These are phyloP conservation scores for Argyra leucocephala DNA, from an alignment of 2,888 invertebrate genomes.

Conservation along the genomic window DNA sequence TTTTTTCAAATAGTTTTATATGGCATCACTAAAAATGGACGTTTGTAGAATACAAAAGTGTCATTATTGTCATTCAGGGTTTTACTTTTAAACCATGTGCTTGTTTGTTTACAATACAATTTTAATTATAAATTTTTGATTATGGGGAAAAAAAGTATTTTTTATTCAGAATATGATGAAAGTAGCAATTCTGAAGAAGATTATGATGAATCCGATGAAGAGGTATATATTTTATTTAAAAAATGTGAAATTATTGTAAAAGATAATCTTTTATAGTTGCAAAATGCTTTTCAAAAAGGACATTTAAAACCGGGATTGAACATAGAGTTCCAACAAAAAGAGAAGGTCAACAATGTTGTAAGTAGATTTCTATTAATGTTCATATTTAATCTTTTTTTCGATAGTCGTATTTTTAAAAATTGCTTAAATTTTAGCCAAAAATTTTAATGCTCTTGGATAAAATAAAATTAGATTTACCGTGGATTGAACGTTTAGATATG, in stretches of 20 bases:
- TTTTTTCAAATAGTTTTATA: no score
- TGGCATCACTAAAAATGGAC: no score
- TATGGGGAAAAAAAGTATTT: neutral
- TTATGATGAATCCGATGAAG: conserved; percentile 38
- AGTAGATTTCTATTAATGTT: conserved; percentile 34
- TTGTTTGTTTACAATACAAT: neutral
- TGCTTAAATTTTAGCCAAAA: conserved; percentile 28
- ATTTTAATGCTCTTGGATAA: conserved; percentile 62
- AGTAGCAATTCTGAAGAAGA: conserved; percentile 34
- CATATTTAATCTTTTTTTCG: neutral
- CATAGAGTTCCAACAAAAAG: conserved; percentile 51
- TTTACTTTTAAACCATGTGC: neutral
- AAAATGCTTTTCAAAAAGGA: conserved; percentile 80
- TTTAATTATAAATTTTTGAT: neutral
- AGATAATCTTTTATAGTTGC: conserved; percentile 53
- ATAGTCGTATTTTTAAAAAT: conserved; percentile 4
- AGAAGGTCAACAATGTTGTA: conserved; percentile 64
- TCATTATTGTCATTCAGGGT: no score
- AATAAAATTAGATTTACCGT: conserved; percentile 62
- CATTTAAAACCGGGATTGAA: conserved; percentile 79
- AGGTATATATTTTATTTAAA: conserved; percentile 29
- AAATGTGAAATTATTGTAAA: conserved; percentile 10
- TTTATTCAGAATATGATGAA: conserved; percentile 15
- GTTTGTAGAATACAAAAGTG: no score
- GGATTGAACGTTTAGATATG: conserved; percentile 79